Base-by-base conservation (phyloP, 2,113 vertebrate genomes). In the Eurypyga helias region DNA sequence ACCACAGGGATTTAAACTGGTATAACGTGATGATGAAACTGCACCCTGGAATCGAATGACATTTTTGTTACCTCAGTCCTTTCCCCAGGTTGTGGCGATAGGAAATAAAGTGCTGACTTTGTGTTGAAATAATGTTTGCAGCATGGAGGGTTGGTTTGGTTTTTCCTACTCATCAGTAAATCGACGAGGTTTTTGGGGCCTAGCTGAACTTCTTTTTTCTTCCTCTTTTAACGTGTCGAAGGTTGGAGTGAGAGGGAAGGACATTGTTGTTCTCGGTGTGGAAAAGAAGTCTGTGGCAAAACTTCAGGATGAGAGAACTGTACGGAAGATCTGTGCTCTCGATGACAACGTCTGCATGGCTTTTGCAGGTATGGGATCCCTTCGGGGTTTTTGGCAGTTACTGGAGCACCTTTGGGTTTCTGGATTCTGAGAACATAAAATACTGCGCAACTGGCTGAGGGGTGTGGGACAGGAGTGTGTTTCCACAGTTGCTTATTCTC, bases 291-390 rank as follows among this genome's bases (percentile, higher is more conserved):
- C 99, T 4, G 98, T 99, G 71, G 99, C 99, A 60, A 99, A 99
- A 41, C 98, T 99, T 45, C 99, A 99, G 96, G 99, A 99, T 98
- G 99, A 99, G 84, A 97, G 99, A 54, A 99, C 99, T 0, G 99
- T 99, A 3, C 98, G 99, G 60, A 99, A 99, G 96, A 99, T 99
- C 95, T 99, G 99, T 20, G 98, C 98, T 9, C 96, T 99, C 26
- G 99, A 99, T 55, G 99, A 99, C 71, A 98, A 99, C 1, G 98
- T 99, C 75, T 99, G 98, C 97, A 99, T 99, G 98, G 99, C 99
- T 9, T 99, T 99, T 78, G 99, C 99, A 93, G 99, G 99, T 99
- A 92, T 0, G 1, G 3, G 14, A 33, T n/a, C 19, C 24, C 36
- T 38, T 3, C 11, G 1, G 71, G n/a, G 57, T 0, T 2, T 29